Percentiles rank a stretch among this genome's conserved stretches.
Evolutionary conservation across 2,888 invertebrate genomes (phyloP).

Genomic region (Hartigia nigra): DNA sequence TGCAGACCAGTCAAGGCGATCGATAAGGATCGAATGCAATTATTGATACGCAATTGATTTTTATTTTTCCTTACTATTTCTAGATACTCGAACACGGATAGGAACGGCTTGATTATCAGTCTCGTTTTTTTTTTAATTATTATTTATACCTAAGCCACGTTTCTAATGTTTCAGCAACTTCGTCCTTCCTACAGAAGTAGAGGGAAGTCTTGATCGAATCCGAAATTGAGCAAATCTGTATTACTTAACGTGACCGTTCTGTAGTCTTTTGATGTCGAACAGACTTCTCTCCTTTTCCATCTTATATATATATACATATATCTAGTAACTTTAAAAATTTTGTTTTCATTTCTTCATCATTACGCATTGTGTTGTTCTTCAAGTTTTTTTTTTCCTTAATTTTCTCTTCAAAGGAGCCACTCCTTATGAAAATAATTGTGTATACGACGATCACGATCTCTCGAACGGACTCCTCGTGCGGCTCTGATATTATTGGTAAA

Average conservation of each 20-base stretch:
- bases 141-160: background rate
- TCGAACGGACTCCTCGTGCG: background rate
- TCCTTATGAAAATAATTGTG: background rate
- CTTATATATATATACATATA: background rate
- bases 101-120: background rate
- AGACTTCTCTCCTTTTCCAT: background rate
- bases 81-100: background rate
- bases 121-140: background rate
- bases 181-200: background rate
- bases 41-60: conserved; percentile 44
- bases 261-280: background rate
- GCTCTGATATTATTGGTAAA: conserved; percentile 19
- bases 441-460: background rate
- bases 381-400: background rate
- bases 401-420: background rate
- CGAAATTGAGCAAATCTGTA: background rate
- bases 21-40: conserved; percentile 58
- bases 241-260: background rate
- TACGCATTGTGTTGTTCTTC: background rate
- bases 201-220: background rate
- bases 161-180: background rate
- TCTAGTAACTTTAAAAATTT: background rate
- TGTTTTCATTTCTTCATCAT: background rate
- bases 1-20: conserved; percentile 42
- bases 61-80: background rate